phyloP scores from a whole-genome alignment of 1,140 invertebrate genomes.

The Dendroctonus ponderosae region DNA sequence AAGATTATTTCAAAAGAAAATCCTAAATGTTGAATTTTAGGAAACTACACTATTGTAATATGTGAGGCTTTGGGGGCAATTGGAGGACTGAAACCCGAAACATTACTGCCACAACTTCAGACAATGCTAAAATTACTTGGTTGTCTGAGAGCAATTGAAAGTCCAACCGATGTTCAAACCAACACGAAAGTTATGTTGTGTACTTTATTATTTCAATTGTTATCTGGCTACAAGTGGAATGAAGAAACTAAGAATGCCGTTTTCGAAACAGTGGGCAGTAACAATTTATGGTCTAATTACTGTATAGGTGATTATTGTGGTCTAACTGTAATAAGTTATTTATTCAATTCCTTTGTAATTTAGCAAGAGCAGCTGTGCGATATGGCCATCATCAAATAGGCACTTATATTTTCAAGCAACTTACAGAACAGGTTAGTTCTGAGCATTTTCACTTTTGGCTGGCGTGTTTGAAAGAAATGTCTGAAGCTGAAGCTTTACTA shows the following conservation, averaged over 20 bases:
- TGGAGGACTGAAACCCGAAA: slow-evolving; percentile 63
- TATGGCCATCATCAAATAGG: slow-evolving; percentile 81
- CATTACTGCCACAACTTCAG: slow-evolving; percentile 57
- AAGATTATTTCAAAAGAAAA: too few species aligned
- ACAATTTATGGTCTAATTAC: slow-evolving; percentile 82
- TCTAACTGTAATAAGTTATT: not conserved
- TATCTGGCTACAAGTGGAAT: slow-evolving; percentile 64
- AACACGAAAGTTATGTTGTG: slow-evolving; percentile 65
- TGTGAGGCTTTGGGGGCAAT: slow-evolving; percentile 72
- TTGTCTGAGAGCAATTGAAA: slow-evolving; percentile 27
- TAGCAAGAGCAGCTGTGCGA: slow-evolving; percentile 75
- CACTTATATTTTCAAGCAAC: slow-evolving; percentile 62
- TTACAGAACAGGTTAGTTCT: slow-evolving; percentile 76
- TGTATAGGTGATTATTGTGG: slow-evolving; percentile 56
- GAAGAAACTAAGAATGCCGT: slow-evolving; percentile 59
- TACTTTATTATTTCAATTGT: slow-evolving; percentile 80
- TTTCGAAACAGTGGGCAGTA: slow-evolving; percentile 58
- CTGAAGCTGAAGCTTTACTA: slow-evolving; percentile 59
- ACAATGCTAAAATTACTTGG: slow-evolving; percentile 59
- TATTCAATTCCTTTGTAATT: slow-evolving; percentile 7
- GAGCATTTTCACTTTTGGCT: slow-evolving; percentile 92
- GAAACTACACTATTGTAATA: slow-evolving; percentile 43
- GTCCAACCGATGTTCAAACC: slow-evolving; percentile 42
- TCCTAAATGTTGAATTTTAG: slow-evolving; percentile 32
- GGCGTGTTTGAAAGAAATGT: slow-evolving; percentile 70